phyloP scores from a whole-genome alignment of 2,113 vertebrate genomes.

The Tringa solitaria region DNA sequence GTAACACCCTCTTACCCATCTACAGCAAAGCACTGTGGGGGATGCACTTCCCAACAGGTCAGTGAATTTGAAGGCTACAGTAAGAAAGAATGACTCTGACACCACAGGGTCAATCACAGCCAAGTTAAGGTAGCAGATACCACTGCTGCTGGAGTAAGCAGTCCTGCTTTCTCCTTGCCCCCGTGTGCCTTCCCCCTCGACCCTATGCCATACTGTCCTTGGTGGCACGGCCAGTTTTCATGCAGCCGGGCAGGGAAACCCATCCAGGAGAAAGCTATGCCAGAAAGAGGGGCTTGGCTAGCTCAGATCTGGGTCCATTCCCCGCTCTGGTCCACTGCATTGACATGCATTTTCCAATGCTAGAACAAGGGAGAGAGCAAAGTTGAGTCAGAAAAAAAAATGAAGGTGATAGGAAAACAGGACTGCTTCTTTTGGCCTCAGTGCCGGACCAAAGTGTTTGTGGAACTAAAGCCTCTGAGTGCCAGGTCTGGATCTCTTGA shows the following conservation, averaged over 20 bases:
- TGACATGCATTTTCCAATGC: not conserved
- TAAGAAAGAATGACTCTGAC: not conserved
- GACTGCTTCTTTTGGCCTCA: not conserved
- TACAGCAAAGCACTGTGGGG: not conserved
- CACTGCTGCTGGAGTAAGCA: not conserved
- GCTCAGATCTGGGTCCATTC: not conserved
- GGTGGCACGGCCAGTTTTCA: not conserved
- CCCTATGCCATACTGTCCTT: not conserved
- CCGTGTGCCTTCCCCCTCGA: accelerated
- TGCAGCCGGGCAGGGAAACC: not conserved
- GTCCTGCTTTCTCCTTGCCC: not conserved
- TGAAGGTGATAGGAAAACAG: not conserved
- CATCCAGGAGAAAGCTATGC: not conserved
- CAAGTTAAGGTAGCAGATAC: not conserved
- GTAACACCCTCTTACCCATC: not conserved
- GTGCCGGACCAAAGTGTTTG: not conserved
- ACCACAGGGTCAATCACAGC: not conserved
- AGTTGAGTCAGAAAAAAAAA: not conserved
- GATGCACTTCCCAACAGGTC: not conserved
- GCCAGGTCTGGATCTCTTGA: not conserved
- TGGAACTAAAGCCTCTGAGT: not conserved
- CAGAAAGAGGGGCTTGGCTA: not conserved
- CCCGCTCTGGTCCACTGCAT: not conserved
- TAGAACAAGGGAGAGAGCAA: not conserved
- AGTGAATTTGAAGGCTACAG: not conserved